These are phyloP conservation scores for Nymphalis polychloros DNA, from an alignment of 2,888 invertebrate genomes.

Conservation along the genomic window DNA sequence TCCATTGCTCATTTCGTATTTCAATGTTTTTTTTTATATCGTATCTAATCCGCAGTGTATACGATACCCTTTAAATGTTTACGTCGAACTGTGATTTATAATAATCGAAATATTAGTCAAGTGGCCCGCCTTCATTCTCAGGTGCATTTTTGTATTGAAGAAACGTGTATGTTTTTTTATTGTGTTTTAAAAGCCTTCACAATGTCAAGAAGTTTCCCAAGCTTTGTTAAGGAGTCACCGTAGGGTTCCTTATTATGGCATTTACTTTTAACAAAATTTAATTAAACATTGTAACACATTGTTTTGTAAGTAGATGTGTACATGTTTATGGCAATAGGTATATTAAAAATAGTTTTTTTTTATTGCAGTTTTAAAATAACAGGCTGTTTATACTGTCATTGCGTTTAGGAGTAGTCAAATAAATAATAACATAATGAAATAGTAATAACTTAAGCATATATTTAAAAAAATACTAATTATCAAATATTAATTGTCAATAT, in stretches of 20 bases:
- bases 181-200: conserved; percentile 71
- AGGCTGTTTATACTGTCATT: too few species aligned
- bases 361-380: too few species aligned
- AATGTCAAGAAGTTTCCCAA: conserved; percentile 71
- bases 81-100: conserved; percentile 62
- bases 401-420: too few species aligned
- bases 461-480: too few species aligned
- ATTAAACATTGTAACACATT: neutral
- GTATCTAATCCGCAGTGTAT: conserved; percentile 45
- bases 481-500: too few species aligned
- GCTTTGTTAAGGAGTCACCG: conserved; percentile 73
- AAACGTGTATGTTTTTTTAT: conserved; percentile 74
- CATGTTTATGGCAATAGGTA: too few species aligned
- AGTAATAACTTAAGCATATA: too few species aligned
- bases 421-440: too few species aligned
- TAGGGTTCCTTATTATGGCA: conserved; percentile 48
- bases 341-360: too few species aligned
- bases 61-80: conserved; percentile 17
- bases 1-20: conserved; percentile 48
- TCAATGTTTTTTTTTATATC: neutral
- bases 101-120: conserved; percentile 78
- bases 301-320: neutral
- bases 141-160: conserved; percentile 81
- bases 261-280: neutral
- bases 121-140: conserved; percentile 81